Evolutionary conservation across 2,113 vertebrate species (phyloP).

Genomic region (Lagenorhynchus albirostris): DNA sequence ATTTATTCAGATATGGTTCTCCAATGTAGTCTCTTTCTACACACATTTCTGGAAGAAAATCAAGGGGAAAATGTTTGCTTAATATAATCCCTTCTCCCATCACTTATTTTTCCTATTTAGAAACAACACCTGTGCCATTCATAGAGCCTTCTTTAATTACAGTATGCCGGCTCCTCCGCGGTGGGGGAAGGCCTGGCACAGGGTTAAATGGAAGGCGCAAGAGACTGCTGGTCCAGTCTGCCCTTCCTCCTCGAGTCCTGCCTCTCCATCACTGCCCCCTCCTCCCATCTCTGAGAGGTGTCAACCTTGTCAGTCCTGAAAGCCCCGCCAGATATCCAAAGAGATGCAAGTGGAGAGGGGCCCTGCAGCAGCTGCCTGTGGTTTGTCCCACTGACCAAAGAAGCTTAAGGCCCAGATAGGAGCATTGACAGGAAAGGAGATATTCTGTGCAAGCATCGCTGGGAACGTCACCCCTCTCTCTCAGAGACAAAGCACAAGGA

Average conservation of each 20-base stretch:
- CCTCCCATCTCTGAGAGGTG: neutral
- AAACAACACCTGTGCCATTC: slow-evolving; percentile 19
- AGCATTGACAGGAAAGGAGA: neutral
- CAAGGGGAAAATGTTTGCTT: neutral
- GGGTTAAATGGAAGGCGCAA: neutral
- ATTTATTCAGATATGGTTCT: slow-evolving; percentile 48
- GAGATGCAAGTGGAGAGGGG: neutral
- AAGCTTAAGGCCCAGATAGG: neutral
- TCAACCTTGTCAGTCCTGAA: neutral
- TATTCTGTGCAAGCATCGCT: neutral
- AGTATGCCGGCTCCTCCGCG: neutral
- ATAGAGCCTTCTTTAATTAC: neutral
- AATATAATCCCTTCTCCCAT: neutral
- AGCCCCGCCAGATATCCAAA: neutral
- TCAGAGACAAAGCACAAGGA: neutral
- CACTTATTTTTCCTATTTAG: slow-evolving; percentile 16
- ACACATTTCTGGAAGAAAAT: slow-evolving; percentile 48
- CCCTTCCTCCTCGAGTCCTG: neutral
- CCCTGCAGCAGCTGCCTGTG: neutral
- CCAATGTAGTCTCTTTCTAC: neutral
- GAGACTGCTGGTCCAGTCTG: neutral
- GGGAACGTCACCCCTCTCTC: neutral
- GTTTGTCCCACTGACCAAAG: neutral
- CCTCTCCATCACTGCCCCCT: neutral
- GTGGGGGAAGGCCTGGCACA: neutral